phyloP scores from a whole-genome alignment of 2,888 invertebrate genomes.

The Ochlodes sylvanus region DNA sequence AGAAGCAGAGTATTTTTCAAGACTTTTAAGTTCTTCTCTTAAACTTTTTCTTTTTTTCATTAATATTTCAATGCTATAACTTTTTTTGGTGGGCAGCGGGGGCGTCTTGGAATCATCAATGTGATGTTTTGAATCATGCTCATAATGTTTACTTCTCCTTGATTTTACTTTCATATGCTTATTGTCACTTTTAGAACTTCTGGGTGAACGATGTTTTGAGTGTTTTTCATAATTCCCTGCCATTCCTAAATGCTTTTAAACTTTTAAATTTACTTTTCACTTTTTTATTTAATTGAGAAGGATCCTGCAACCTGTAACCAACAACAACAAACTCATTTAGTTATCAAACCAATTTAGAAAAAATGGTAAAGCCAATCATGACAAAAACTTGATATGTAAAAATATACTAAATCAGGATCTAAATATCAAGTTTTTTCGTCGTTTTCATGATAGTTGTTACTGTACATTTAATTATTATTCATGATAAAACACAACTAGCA shows the following conservation, averaged over 20 bases:
- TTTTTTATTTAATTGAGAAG: conserved; percentile 49
- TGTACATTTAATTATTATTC: conserved; percentile 12
- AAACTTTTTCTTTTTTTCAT: conserved; percentile 67
- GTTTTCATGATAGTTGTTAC: conserved; percentile 58
- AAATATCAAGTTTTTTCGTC: conserved; percentile 44
- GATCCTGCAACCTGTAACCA: conserved; percentile 32
- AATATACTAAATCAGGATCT: conserved; percentile 3
- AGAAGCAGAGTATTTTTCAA: conserved; percentile 53
- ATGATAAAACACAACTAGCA: conserved; percentile 54
- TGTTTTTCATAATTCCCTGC: conserved; percentile 57
- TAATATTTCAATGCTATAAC: conserved; percentile 66
- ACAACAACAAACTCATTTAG: conserved; percentile 25
- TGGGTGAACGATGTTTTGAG: conserved; percentile 55
- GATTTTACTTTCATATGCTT: conserved; percentile 53
- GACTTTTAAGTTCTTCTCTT: conserved; percentile 65
- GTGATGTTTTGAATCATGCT: conserved; percentile 46
- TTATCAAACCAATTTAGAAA: conserved; percentile 18
- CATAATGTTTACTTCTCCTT: conserved; percentile 50
- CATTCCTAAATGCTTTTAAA: conserved; percentile 51
- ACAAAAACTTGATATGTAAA: conserved; percentile 32
- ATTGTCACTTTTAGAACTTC: conserved; percentile 51
- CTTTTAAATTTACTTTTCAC: conserved; percentile 44
- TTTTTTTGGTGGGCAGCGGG: conserved; percentile 61
- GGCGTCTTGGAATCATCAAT: conserved; percentile 68
- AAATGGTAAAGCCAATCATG: conserved; percentile 29